Base-by-base conservation (phyloP, 2,113 vertebrate species). In the Kryptolebias marmoratus region DNA sequence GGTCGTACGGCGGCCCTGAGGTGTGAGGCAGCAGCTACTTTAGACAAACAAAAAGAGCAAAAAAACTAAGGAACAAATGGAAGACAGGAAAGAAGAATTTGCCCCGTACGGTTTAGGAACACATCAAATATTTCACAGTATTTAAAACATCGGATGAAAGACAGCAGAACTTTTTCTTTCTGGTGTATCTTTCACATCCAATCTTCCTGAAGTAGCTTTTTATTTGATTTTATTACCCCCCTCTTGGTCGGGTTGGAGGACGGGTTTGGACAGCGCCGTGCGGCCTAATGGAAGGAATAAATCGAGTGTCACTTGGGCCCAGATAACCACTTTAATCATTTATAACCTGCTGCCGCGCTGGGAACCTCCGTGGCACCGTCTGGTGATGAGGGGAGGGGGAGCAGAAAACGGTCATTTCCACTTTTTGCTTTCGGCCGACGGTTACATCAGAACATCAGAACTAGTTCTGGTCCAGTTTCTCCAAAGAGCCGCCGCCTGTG, bases 231-330 rank as follows among this genome's bases (percentile, higher is more conserved):
- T 22, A 22, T 22, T 22, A 22, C 22, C 22, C 22, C 22, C 22
- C 22, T 22, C 22, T 1, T 22, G 22, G 22, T 22, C 22, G 22
- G 22, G 22, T 22, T 22, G 22, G 22, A 22, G 22, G 22, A 22
- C 22, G 22, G 22, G 66, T 75, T 79, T 80, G 56, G 48, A 57
- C 56, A 64, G 70, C 75, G 22, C 69, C 9, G 8, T 36, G 47
- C 45, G 55, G 65, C 61, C 64, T 81, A 83, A 86, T 83, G 55
- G 63, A 70, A 52, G 75, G 66, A 88, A 88, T 83, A 88, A 85
- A 90, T 83, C 76, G 77, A 70, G 72, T 90, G 87, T 88, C 79
- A 88, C 85, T 84, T 87, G 45, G 68, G 68, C 77, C 67, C 0
- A 69, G 76, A 75, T 64, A 84, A 83, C 47, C 64, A 69, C 82